These are phyloP conservation scores for Podiceps cristatus DNA, from an alignment of 2,113 vertebrate genomes.

Conservation along the genomic window DNA sequence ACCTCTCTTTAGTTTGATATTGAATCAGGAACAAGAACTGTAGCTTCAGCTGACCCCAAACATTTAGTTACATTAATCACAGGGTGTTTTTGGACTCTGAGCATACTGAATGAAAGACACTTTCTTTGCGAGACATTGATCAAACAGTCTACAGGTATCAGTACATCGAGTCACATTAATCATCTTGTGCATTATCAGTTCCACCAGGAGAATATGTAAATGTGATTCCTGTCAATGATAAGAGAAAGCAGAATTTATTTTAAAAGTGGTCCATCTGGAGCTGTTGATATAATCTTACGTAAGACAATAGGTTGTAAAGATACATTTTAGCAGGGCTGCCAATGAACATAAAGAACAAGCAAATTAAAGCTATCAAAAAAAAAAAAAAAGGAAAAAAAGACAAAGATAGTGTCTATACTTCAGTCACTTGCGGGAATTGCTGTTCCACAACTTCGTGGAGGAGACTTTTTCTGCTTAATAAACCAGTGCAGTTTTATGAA, in stretches of 20 bases:
- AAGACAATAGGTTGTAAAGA: conserved; percentile 85
- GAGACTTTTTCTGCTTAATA: conserved; percentile 32
- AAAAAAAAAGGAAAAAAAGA: background rate
- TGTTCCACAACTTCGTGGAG: background rate
- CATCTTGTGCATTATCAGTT: conserved; percentile 89
- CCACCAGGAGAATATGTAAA: conserved; percentile 96
- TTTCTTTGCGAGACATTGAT: conserved; percentile 89
- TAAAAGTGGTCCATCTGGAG: conserved; percentile 89
- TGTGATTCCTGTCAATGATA: conserved; percentile 94
- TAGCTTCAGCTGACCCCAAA: conserved; percentile 82
- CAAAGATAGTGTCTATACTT: background rate
- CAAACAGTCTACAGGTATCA: conserved; percentile 93
- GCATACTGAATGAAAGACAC: conserved; percentile 88
- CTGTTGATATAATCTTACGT: conserved; percentile 80
- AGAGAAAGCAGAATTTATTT: conserved; percentile 90
- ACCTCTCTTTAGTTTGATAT: conserved; percentile 90
- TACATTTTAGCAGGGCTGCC: conserved; percentile 76
- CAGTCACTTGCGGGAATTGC: background rate
- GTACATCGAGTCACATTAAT: conserved; percentile 95
- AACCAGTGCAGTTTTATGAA: conserved; percentile 33
- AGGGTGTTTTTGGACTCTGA: conserved; percentile 80
- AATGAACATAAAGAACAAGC: conserved; percentile 71
- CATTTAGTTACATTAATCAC: conserved; percentile 98
- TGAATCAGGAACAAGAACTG: conserved; percentile 80
- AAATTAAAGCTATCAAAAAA: conserved; percentile 67